Percentiles rank a stretch among this genome's conserved stretches.
phyloP scores from a whole-genome alignment of 2,888 invertebrate species.

The Hemicrepidius hirtus region DNA sequence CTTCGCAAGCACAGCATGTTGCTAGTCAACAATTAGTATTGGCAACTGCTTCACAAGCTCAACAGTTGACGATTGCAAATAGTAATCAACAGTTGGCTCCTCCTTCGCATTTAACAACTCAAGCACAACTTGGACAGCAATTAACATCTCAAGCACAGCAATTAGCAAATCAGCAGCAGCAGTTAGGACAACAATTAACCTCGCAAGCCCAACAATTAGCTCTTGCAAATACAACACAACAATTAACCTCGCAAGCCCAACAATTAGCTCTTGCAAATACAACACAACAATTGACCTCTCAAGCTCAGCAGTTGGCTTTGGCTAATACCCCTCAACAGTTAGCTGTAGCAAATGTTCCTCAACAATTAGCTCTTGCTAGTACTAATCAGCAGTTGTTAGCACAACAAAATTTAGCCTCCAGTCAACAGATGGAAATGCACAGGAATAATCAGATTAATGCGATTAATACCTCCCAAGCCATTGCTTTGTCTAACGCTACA shows the following conservation, averaged over 20 bases:
- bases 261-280: constrained; percentile 62
- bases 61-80: constrained; percentile 68
- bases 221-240: no score
- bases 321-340: constrained; percentile 65
- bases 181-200: constrained; percentile 68
- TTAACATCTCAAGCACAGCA: constrained; percentile 69
- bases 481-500: constrained; percentile 77
- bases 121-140: constrained; percentile 68
- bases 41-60: constrained; percentile 63
- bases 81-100: constrained; percentile 69
- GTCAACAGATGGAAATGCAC: constrained; percentile 67
- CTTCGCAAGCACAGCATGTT: constrained; percentile 64
- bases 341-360: constrained; percentile 64
- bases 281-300: constrained; percentile 65
- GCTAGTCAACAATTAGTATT: constrained; percentile 63
- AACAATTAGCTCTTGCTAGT: constrained; percentile 65
- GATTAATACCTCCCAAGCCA: constrained; percentile 73
- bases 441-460: constrained; percentile 69
- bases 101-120: constrained; percentile 69
- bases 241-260: constrained; percentile 64
- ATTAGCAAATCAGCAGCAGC: constrained; percentile 64
- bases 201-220: constrained; percentile 68
- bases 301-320: constrained; percentile 62
- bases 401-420: constrained; percentile 65
- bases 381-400: constrained; percentile 65